Percentiles rank a stretch among this genome's conserved stretches.
phyloP scores from a whole-genome alignment of 2,113 vertebrate genomes.

The Diphyllodes magnificus region DNA sequence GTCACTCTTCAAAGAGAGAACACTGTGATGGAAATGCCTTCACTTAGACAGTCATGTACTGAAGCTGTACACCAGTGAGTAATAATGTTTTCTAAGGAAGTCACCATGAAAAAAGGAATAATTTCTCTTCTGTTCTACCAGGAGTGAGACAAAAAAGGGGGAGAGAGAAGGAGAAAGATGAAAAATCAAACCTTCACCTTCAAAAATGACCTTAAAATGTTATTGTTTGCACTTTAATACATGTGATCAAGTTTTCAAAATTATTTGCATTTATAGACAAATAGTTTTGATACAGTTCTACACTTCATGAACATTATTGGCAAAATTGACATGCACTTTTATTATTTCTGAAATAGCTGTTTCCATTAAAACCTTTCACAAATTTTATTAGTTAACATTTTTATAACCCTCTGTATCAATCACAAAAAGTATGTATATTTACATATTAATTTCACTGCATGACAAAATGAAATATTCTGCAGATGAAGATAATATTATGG shows the following conservation, averaged over 20 bases:
- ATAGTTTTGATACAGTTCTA: background rate
- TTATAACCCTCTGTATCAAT: background rate
- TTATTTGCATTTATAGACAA: background rate
- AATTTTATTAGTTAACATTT: background rate
- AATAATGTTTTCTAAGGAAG: slow-evolving; percentile 5
- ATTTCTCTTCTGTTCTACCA: background rate
- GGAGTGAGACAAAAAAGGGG: background rate
- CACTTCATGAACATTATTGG: background rate
- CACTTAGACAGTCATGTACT: background rate
- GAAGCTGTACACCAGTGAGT: background rate
- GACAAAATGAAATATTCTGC: background rate
- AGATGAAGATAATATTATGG: background rate
- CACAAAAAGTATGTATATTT: background rate
- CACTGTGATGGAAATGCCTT: slow-evolving; percentile 20
- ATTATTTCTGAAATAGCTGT: background rate
- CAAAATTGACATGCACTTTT: background rate
- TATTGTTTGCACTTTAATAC: background rate
- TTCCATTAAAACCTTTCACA: background rate
- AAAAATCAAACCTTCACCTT: background rate
- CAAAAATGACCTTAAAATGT: background rate
- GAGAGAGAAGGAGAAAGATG: background rate
- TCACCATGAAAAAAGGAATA: background rate
- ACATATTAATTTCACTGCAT: background rate
- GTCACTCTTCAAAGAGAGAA: slow-evolving; percentile 18
- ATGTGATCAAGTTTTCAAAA: background rate